phyloP scores from a whole-genome alignment of 2,797 vertebrate genomes.

The Xenops minutus region DNA sequence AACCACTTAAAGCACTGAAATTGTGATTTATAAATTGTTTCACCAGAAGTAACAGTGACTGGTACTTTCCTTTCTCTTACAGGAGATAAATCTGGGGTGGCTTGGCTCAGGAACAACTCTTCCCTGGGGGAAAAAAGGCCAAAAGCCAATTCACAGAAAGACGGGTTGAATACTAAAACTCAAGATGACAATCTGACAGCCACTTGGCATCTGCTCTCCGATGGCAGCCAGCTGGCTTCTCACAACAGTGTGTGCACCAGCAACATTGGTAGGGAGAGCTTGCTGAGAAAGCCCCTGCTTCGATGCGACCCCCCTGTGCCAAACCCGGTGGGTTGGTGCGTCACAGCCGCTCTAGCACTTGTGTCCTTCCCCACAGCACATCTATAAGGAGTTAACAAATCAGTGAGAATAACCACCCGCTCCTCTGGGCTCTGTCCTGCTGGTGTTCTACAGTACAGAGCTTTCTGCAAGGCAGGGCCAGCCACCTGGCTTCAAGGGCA shows the following conservation, averaged over 20 bases:
- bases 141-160: conserved; percentile 55
- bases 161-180: conserved; percentile 28
- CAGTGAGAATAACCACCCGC: not conserved
- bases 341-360: not conserved
- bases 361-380: not conserved
- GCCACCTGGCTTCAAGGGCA: not conserved
- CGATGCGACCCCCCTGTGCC: not conserved
- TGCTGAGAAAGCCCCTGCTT: not conserved
- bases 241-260: conserved; percentile 33
- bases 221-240: conserved; percentile 67
- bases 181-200: conserved; percentile 67
- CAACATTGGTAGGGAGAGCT: conserved; percentile 33
- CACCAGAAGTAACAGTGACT: conserved; percentile 29
- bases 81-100: conserved; percentile 34
- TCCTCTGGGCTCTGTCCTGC: not conserved
- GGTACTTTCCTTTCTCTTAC: not conserved
- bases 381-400: not conserved
- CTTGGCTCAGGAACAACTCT: conserved; percentile 17
- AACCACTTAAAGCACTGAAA: not conserved
- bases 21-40: conserved; percentile 14
- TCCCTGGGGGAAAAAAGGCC: conserved; percentile 11
- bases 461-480: not conserved
- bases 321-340: not conserved
- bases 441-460: not conserved
- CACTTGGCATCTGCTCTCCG: conserved; percentile 64